Conservation (phyloP, 2,113 vertebrate genomes). For the Sus scrofa region DNA sequence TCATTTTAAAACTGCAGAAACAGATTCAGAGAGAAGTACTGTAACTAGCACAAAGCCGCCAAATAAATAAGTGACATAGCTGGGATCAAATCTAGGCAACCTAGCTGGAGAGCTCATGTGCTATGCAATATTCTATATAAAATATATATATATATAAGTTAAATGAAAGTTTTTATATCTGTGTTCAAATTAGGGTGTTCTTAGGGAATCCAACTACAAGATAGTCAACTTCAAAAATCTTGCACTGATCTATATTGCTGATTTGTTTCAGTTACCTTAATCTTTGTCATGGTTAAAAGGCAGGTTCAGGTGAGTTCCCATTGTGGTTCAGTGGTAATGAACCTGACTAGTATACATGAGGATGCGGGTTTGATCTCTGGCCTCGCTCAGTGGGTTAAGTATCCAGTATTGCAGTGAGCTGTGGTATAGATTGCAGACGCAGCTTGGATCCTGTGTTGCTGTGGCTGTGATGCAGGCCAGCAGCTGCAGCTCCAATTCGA, state of each 20-base stretch:
- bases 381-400: too few relatives aligned
- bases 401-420: too few relatives aligned
- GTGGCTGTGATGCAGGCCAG: too few relatives aligned
- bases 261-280: not conserved
- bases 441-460: too few relatives aligned
- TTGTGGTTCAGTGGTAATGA: too few relatives aligned
- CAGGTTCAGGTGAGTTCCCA: not conserved
- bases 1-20: not conserved
- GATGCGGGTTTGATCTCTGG: too few relatives aligned
- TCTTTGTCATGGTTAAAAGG: not conserved
- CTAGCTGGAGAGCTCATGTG: not conserved
- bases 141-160: not conserved
- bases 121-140: not conserved
- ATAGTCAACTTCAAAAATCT: not conserved
- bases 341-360: too few relatives aligned
- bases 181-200: not conserved
- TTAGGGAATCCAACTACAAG: not conserved
- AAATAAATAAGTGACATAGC: not conserved
- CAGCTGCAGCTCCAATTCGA: too few relatives aligned
- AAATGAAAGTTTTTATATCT: not conserved
- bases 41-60: not conserved
- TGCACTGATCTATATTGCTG: not conserved
- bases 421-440: too few relatives aligned
- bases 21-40: not conserved
- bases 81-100: not conserved